phyloP scores from a whole-genome alignment of 2,113 vertebrate species.

The Cygnus buccinator region DNA sequence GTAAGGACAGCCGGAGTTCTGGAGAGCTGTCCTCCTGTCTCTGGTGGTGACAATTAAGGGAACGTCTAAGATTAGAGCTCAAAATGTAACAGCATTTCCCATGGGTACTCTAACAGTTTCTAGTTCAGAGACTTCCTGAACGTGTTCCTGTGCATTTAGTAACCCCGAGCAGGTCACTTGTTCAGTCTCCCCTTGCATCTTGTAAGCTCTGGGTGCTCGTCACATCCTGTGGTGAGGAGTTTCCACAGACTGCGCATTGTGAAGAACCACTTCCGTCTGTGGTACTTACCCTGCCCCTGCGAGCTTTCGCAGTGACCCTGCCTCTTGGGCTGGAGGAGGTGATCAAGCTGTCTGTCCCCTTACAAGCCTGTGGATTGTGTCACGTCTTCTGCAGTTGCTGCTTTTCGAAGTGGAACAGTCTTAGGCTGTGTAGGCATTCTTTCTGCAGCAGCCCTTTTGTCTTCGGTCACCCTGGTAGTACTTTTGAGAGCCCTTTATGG shows the following conservation, averaged over 20 bases:
- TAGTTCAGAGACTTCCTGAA: neutral
- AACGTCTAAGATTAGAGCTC: neutral
- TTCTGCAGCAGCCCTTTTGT: neutral
- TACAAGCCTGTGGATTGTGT: neutral
- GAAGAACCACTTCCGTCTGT: neutral
- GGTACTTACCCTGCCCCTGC: rapidly evolving
- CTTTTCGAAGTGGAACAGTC: neutral
- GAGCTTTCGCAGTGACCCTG: neutral
- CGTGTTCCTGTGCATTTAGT: neutral
- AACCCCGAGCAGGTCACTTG: neutral
- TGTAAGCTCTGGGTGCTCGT: neutral
- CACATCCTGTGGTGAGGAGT: neutral
- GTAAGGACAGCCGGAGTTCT: neutral
- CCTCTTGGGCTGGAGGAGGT: neutral
- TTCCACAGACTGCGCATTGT: rapidly evolving
- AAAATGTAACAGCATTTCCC: neutral
- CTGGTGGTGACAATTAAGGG: neutral
- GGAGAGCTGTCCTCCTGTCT: neutral
- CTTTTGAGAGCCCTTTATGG: neutral
- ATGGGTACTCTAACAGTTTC: neutral
- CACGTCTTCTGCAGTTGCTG: neutral
- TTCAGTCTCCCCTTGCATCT: neutral
- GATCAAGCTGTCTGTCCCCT: neutral
- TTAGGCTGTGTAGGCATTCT: neutral
- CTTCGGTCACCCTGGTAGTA: neutral